Base-by-base conservation (phyloP, 2,888 invertebrate species). In the Hypselothyrea guttata region DNA sequence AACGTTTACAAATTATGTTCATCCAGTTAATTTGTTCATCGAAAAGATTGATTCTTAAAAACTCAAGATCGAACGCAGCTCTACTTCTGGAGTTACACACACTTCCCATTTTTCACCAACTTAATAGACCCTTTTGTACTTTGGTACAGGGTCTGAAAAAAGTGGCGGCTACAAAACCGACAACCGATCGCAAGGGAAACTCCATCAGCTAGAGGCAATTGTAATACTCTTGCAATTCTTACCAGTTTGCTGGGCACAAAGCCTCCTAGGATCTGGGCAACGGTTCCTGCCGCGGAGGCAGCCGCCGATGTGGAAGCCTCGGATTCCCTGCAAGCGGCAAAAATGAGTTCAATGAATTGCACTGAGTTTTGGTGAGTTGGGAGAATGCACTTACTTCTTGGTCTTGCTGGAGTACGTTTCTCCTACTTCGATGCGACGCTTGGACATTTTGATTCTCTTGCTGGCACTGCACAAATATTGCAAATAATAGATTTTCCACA, bases 401-500 rank as follows among this genome's bases (percentile, higher is more conserved):
- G 94, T 94, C 58, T 95, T 88, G 18, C 9, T 79, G 22, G 59
- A 92, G 88, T 95, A 96, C 2, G 96, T 95, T 87, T 96, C 96
- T 86, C 95, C 92, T 66, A 96, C 95, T 92, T 96, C 96, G 88
- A 96, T 95, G 88, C 96, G 93, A 82, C 96, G 92, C 90, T 96
- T 96, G 40, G 96, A 95, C 96, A 96, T 89, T 27, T 60, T 47
- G 27, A n/a, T 51, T 7, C n/a, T 18, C 46, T 37, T 7, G 35
- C 22, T 37, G 33, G 12, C 48, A 62, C 46, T 54, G 16, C 27
- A 48, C 48, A 62, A 44, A 60, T 38, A 37, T 11, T 54, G 22
- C 22, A 40, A 51, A 56, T 57, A 31, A 44, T 33, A 68, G 62
- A 51, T 48, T 45, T 33, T 71, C 65, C 53, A 57, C 52, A 64